Evolutionary conservation across 2,888 invertebrate species (phyloP), one percentile per base, ranked within the genome.

Genomic region (Tiliacea aurago): DNA sequence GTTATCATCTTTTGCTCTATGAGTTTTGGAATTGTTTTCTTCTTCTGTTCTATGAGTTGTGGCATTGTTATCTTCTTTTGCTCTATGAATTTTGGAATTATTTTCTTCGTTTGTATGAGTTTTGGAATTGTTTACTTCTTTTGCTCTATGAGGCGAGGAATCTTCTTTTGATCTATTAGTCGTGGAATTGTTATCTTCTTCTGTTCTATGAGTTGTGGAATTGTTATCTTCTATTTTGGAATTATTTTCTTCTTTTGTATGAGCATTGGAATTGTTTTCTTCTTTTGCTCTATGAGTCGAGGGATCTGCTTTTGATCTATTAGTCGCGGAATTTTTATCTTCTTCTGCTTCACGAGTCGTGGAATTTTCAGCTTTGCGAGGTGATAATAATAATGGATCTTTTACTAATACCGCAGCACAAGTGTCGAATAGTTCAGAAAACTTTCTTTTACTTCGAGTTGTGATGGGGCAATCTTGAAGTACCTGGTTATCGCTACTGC

Each of bases 371-470:
- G 11, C 47, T 70, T 69, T 58, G 6, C 10, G 11, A 43, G 73
- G 55, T 47, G 63, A 41, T 13, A 37, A 11, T 33, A 64, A 15
- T 56, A 62, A 11, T 55, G 62, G 37, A 59, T 66, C 69, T 67
- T 80, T 84, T 41, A 51, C 37, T 43, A 66, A 51, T 43, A 71
- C 49, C 47, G 43, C 55, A 59, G 23, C 0, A 68, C 70, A 70
- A 11, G 41, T 9, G n/a, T 71, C 68, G 1, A 65, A 33, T 56
- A 47, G 10, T 49, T 68, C 76, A 28, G 58, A 61, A 61, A 33
- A 5, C 45, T 75, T 84, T 20, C 62, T 71, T 65, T 75, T 78
- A 65, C 41, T 73, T 63, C n/a, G 20, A 13, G 58, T 68, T 59
- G 65, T 58, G 11, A 71, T 51, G 2, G 47, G 28, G 11, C 33